These are phyloP conservation scores for Erythrocercus mccallii DNA, from an alignment of 2,113 vertebrate species.

Conservation along the genomic window DNA sequence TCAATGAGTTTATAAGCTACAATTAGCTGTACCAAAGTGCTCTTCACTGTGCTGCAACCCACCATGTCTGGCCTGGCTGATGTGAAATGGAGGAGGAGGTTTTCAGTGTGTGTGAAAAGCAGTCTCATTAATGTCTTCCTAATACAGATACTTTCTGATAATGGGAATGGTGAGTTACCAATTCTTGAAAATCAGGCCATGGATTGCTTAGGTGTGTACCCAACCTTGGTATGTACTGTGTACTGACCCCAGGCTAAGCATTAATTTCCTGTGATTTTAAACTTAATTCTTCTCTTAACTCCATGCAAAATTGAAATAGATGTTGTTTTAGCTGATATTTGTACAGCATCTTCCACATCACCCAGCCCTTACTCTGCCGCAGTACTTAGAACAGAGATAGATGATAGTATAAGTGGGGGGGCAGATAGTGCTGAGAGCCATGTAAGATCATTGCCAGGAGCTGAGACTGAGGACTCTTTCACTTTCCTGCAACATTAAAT, in stretches of 20 bases:
- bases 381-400: not conserved
- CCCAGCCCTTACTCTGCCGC: not conserved
- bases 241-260: not conserved
- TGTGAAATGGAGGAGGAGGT: not conserved
- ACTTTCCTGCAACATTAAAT: not conserved
- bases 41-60: not conserved
- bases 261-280: not conserved
- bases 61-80: not conserved
- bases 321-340: not conserved
- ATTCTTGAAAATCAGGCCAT: not conserved
- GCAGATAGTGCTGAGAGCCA: not conserved
- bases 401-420: not conserved
- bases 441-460: not conserved
- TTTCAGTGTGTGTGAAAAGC: not conserved
- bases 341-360: not conserved
- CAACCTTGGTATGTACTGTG: accelerated
- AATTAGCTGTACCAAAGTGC: not conserved
- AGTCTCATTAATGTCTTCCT: not conserved
- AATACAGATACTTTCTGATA: not conserved
- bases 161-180: not conserved
- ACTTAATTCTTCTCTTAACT: not conserved
- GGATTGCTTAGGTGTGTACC: not conserved
- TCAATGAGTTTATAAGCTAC: not conserved
- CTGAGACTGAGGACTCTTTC: not conserved
- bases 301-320: not conserved